Base-by-base conservation (phyloP, 2,113 vertebrate species). In the Oriolus oriolus region DNA sequence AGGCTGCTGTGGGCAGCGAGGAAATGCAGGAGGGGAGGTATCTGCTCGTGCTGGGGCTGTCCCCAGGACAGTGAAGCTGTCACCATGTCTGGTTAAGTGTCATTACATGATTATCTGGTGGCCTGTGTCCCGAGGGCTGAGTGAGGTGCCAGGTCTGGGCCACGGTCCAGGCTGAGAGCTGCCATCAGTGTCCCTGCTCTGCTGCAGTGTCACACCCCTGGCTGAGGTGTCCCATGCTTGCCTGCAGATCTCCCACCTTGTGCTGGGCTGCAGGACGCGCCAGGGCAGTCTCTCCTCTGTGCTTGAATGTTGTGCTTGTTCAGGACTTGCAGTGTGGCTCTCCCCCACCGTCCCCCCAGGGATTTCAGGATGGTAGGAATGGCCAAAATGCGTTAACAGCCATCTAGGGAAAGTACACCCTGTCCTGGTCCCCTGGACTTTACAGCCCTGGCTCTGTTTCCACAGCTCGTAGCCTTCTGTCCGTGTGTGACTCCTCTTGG, bases 291-390 rank as follows among this genome's bases (percentile, higher is more conserved):
- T 57, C n/a, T 49, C 56, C 50, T 50, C 66, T 49, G 60, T 4
- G 6, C 44, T 64, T 50, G 2, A 37, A 37, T 42, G 12, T 45
- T 41, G 6, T 4, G 20, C 49, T 57, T 57, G 31, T 6, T 84
- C 33, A 45, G 49, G 39, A 65, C 23, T 49, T 71, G 14, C 16
- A 37, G 21, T 24, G 12, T 22, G 42, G 7, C 30, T 74, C 15
- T 35, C 11, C 11, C 18, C 2, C 5, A 15, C 21, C 0, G 0
- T 15, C 8, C 26, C 13, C 9, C 9, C 44, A 35, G 41, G 24
- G 63, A n/a, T 69, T 79, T 69, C 22, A 71, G 12, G 33, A 16
- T 37, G 33, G 21, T 47, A 68, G 69, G 41, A 88, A 59, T 3
- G 63, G 9, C 10, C 65, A 37, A 73, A 78, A 47, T 26, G 11